Percentiles rank a stretch among this genome's conserved stretches.
Evolutionary conservation across 1,140 invertebrate species (phyloP).

Genomic region (Philaenus spumarius): DNA sequence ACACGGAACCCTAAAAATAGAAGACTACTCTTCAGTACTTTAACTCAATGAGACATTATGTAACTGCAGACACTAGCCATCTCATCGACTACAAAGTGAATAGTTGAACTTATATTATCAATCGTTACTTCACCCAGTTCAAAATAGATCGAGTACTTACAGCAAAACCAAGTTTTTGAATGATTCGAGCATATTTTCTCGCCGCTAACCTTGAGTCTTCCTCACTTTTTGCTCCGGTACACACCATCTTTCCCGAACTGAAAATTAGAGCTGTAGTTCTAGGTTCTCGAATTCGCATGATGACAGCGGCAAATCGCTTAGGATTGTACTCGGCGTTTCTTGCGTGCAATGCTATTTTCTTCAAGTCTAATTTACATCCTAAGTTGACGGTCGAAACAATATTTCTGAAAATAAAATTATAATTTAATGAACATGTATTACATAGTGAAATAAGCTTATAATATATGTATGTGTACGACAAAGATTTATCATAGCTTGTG

Average conservation of each 20-base stretch:
- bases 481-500: no score
- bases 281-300: constrained; percentile 98
- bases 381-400: constrained; percentile 98
- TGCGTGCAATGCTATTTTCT: constrained; percentile 97
- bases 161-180: constrained; percentile 95
- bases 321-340: constrained; percentile 99
- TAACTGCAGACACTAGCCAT: no score
- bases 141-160: constrained; percentile 47
- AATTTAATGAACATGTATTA: no score
- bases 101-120: background rate
- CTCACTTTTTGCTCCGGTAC: constrained; percentile 99
- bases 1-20: no score
- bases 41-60: no score
- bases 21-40: no score
- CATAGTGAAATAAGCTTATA: no score
- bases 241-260: constrained; percentile 99
- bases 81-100: no score
- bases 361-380: constrained; percentile 90
- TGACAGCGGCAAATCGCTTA: constrained; percentile 99
- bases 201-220: constrained; percentile 94
- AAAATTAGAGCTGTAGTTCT: constrained; percentile 98
- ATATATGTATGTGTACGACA: no score
- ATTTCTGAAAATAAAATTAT: constrained; percentile 61
- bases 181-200: constrained; percentile 97
- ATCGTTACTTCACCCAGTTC: no score